phyloP scores from a whole-genome alignment of 92 coral and sea anemone species.

The Epizoanthus rinbou region DNA sequence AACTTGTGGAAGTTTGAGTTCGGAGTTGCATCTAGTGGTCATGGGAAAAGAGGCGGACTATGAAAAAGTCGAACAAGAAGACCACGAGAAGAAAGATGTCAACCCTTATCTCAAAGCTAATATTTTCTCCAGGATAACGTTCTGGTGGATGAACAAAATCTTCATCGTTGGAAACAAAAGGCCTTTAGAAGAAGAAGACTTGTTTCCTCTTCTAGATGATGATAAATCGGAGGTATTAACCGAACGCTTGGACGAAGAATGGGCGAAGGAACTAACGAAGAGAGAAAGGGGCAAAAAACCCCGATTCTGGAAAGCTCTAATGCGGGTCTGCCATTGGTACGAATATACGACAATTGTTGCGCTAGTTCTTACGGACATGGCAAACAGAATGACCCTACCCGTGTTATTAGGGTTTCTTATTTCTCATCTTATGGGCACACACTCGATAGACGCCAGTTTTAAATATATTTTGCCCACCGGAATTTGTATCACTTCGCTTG shows the following conservation, averaged over 20 bases:
- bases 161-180: constrained; percentile 78
- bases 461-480: constrained; percentile 81
- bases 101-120: constrained; percentile 84
- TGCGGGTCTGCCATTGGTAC: constrained; percentile 82
- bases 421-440: constrained; percentile 84
- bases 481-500: constrained; percentile 83
- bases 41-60: constrained; percentile 70
- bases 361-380: constrained; percentile 86
- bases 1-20: constrained; percentile 4
- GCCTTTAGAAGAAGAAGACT: constrained; percentile 81
- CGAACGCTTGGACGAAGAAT: constrained; percentile 71
- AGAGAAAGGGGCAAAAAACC: constrained; percentile 71
- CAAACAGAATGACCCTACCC: constrained; percentile 86
- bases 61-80: constrained; percentile 68
- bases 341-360: constrained; percentile 73
- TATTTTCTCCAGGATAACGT: constrained; percentile 73
- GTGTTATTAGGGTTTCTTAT: constrained; percentile 82
- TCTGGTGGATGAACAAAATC: constrained; percentile 93
- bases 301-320: constrained; percentile 86
- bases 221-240: constrained; percentile 83
- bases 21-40: constrained; percentile 9
- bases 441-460: constrained; percentile 71
- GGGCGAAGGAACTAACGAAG: constrained; percentile 78
- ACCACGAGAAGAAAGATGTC: constrained; percentile 59
- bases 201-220: constrained; percentile 80